phyloP scores from a whole-genome alignment of 1,140 invertebrate genomes.

The Neodiprion fabricii region DNA sequence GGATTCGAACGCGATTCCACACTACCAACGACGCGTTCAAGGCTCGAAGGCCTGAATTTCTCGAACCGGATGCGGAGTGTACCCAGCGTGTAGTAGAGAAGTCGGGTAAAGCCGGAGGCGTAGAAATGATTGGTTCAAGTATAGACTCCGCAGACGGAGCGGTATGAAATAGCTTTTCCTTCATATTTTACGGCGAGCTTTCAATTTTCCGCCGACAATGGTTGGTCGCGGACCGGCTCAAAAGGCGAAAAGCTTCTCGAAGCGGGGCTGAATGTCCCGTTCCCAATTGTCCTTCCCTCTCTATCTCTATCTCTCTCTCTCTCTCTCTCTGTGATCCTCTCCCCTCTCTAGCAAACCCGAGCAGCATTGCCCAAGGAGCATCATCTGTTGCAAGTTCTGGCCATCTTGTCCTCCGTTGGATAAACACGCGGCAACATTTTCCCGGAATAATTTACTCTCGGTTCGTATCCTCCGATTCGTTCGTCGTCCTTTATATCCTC shows the following conservation, averaged over 20 bases:
- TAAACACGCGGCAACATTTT: neutral
- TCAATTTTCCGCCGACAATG: neutral
- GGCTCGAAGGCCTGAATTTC: no score
- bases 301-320: no score
- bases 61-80: no score
- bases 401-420: neutral
- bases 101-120: no score
- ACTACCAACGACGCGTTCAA: no score
- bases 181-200: slow-evolving; percentile 2
- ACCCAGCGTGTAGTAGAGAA: no score
- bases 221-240: neutral
- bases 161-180: neutral
- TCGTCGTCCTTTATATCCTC: neutral
- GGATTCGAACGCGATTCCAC: no score
- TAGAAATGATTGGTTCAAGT: neutral
- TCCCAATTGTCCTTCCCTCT: no score
- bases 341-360: neutral
- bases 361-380: neutral
- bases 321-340: neutral
- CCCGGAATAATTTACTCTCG: neutral
- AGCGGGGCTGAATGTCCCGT: neutral
- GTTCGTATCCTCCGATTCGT: neutral
- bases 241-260: neutral
- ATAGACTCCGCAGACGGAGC: neutral
- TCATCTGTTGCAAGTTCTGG: slow-evolving; percentile 1